Conservation (phyloP, 2,113 vertebrate genomes). For the Cinclus cinclus region DNA sequence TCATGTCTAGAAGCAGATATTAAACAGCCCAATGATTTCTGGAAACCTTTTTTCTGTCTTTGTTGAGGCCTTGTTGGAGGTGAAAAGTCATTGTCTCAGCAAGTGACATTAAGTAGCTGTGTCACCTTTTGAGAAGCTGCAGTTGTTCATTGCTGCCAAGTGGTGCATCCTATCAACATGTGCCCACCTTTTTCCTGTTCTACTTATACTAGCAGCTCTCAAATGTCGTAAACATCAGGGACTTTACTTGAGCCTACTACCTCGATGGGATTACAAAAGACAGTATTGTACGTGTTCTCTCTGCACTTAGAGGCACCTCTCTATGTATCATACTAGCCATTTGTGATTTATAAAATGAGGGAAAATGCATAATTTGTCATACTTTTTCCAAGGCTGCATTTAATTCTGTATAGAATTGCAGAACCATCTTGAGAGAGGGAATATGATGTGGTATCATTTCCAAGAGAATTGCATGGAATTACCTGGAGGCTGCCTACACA, state of each 20-base stretch:
- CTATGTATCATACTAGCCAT: not conserved
- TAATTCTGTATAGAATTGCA: not conserved
- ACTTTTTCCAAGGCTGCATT: not conserved
- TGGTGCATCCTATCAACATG: not conserved
- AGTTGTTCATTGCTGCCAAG: not conserved
- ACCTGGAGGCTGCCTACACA: not conserved
- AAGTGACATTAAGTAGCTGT: not conserved
- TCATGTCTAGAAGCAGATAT: not conserved
- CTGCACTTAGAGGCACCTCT: fast-evolving
- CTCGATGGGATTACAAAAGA: not conserved
- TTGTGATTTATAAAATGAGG: not conserved
- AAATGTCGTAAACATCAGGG: not conserved
- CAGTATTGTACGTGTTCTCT: not conserved
- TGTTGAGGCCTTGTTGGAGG: not conserved
- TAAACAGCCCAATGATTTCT: not conserved
- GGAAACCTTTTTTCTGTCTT: not conserved
- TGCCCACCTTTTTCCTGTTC: not conserved
- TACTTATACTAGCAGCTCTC: not conserved
- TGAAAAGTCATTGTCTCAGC: not conserved
- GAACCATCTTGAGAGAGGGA: not conserved
- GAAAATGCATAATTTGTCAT: not conserved
- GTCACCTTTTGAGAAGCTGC: not conserved
- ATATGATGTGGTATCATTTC: not conserved
- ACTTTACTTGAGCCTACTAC: not conserved
- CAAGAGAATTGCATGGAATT: not conserved